phyloP scores from a whole-genome alignment of 2,888 invertebrate species.

The Beris chalybata region DNA sequence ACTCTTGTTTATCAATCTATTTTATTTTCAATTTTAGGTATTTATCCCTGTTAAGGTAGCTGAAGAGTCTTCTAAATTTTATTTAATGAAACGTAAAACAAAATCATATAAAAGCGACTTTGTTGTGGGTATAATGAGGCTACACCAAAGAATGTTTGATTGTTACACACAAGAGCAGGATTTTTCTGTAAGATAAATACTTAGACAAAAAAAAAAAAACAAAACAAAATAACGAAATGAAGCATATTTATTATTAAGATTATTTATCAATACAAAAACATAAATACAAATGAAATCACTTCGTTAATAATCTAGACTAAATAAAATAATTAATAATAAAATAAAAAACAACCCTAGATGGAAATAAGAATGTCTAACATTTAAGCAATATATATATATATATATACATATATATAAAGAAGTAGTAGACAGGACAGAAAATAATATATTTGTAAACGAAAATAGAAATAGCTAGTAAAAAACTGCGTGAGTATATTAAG shows the following conservation, averaged over 20 bases:
- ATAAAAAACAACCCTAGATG: slow-evolving; percentile 22
- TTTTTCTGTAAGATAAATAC: slow-evolving; percentile 36
- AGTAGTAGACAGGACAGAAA: slow-evolving; percentile 16
- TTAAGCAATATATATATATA: slow-evolving; percentile 26
- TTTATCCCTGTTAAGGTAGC: slow-evolving; percentile 55
- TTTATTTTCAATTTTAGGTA: slow-evolving; percentile 52
- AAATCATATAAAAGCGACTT: slow-evolving; percentile 40
- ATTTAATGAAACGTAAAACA: slow-evolving; percentile 34
- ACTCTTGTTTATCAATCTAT: slow-evolving; percentile 34
- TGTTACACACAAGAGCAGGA: slow-evolving; percentile 24
- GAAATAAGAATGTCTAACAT: slow-evolving; percentile 21
- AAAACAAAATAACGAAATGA: slow-evolving; percentile 42
- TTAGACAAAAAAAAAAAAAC: slow-evolving; percentile 42
- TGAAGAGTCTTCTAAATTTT: slow-evolving; percentile 36
- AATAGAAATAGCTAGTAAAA: slow-evolving; percentile 28
- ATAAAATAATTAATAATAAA: slow-evolving; percentile 18
- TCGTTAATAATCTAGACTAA: slow-evolving; percentile 29
- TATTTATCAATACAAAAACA: slow-evolving; percentile 22
- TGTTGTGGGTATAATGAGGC: slow-evolving; percentile 40
- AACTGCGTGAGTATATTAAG: slow-evolving; percentile 6
- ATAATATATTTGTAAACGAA: slow-evolving; percentile 30
- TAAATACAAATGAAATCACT: slow-evolving; percentile 31
- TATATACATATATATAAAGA: slow-evolving; percentile 16
- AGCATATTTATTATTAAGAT: slow-evolving; percentile 36
- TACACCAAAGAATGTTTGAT: slow-evolving; percentile 44